Percentiles rank a stretch among this genome's conserved stretches.
Evolutionary conservation across 1,140 invertebrate genomes (phyloP).

Genomic region (Plutomurus gul): DNA sequence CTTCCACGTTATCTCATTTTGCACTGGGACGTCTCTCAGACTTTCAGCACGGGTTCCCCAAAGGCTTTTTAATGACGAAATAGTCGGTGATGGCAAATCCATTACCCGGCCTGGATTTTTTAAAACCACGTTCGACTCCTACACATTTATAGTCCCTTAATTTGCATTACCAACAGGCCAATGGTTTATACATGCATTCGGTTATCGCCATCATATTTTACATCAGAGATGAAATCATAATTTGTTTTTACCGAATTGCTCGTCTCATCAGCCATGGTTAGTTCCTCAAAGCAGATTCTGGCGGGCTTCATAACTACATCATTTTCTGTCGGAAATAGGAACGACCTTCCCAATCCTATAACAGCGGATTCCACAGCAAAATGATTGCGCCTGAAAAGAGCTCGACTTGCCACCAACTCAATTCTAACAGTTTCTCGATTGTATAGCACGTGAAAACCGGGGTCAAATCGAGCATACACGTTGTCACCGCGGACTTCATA

Average conservation of each 20-base stretch:
- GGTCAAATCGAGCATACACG: not conserved
- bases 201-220: no score
- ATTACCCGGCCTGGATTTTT: not conserved
- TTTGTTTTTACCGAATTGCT: not conserved
- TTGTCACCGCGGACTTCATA: not conserved
- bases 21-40: not conserved
- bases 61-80: not conserved
- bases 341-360: not conserved
- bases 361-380: not conserved
- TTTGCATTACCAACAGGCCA: no score
- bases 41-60: not conserved
- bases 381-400: not conserved
- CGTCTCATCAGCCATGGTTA: no score
- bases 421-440: not conserved
- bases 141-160: no score
- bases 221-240: no score
- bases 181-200: no score
- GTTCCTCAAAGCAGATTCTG: not conserved
- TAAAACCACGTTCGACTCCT: no score
- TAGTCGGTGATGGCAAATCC: not conserved
- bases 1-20: not conserved
- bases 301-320: not conserved
- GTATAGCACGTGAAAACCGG: not conserved
- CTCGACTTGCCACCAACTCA: not conserved
- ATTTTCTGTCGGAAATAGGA: constrained; percentile 4